phyloP scores from a whole-genome alignment of 2,888 invertebrate species.

The Geophilus truncorum region DNA sequence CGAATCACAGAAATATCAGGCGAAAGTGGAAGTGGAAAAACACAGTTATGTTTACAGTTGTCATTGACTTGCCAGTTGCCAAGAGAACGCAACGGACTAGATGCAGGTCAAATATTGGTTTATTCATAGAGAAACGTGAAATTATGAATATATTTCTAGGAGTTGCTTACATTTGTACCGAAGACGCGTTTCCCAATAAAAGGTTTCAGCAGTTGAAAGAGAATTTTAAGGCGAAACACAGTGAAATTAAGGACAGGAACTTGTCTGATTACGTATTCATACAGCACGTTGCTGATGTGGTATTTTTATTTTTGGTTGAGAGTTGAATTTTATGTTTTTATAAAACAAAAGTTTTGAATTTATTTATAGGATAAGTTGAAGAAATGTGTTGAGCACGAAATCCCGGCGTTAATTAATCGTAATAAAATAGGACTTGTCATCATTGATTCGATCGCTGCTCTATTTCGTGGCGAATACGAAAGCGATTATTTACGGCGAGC shows the following conservation, averaged over 20 bases:
- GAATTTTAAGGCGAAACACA: conserved; percentile 36
- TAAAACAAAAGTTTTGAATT: not conserved
- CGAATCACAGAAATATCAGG: conserved; percentile 74
- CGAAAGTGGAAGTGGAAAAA: conserved; percentile 75
- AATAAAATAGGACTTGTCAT: conserved; percentile 60
- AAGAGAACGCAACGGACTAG: conserved; percentile 53
- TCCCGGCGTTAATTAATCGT: conserved; percentile 55
- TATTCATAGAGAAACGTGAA: not conserved
- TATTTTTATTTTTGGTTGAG: conserved; percentile 43
- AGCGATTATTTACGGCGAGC: conserved; percentile 55
- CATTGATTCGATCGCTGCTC: conserved; percentile 68
- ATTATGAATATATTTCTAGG: conserved; percentile 49
- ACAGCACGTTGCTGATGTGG: conserved; percentile 60
- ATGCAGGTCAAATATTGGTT: conserved; percentile 48
- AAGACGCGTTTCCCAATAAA: conserved; percentile 68
- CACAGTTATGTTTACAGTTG: conserved; percentile 70
- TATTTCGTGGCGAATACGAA: conserved; percentile 59
- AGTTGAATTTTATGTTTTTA: not conserved
- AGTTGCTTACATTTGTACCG: conserved; percentile 70
- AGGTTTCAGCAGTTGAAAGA: conserved; percentile 58
- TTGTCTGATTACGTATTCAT: conserved; percentile 59
- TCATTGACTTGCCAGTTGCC: conserved; percentile 62
- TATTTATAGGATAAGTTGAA: conserved; percentile 54
- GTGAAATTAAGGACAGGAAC: conserved; percentile 31
- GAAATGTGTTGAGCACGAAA: conserved; percentile 54